Percentiles rank a stretch among this genome's conserved stretches.
Conservation (phyloP, 2,113 vertebrate species). For the Melanotaenia duboulayi region DNA sequence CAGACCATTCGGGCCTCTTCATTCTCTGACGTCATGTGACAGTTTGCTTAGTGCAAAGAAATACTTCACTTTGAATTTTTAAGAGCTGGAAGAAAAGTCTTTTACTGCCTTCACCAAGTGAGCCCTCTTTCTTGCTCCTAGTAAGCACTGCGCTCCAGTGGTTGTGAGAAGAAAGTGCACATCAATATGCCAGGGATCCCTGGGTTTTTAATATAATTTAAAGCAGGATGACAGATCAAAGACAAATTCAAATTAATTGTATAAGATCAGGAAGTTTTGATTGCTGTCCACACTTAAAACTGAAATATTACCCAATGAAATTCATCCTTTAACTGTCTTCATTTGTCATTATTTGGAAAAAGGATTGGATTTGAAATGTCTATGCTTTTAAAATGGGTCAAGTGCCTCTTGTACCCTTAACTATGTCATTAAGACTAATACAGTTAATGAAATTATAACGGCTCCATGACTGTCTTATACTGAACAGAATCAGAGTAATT, state of each 20-base stretch:
- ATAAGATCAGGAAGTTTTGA: neutral
- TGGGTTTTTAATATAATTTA: neutral
- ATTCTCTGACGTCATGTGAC: constrained; percentile 60
- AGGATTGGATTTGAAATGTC: constrained; percentile 1
- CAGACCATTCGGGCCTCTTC: constrained; percentile 33
- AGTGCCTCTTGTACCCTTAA: neutral
- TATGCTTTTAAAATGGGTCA: constrained; percentile 14
- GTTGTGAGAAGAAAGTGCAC: constrained; percentile 43
- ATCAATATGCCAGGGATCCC: neutral
- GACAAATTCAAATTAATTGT: neutral
- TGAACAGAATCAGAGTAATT: constrained; percentile 17
- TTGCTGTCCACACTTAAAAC: neutral
- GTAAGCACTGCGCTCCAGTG: constrained; percentile 67
- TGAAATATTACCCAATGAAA: neutral
- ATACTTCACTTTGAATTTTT: constrained; percentile 26
- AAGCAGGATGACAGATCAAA: neutral
- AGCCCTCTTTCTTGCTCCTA: constrained; percentile 9
- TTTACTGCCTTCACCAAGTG: neutral
- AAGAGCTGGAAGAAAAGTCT: neutral
- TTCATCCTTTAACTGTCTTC: neutral
- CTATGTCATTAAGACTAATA: neutral
- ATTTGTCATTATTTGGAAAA: constrained; percentile 1
- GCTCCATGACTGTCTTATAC: neutral
- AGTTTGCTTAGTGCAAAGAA: constrained; percentile 5
- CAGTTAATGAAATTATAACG: constrained; percentile 7